Evolutionary conservation across 2,113 vertebrate genomes (phyloP), one percentile per base, ranked within the genome.

Genomic region (Phrynosoma blainvillii): DNA sequence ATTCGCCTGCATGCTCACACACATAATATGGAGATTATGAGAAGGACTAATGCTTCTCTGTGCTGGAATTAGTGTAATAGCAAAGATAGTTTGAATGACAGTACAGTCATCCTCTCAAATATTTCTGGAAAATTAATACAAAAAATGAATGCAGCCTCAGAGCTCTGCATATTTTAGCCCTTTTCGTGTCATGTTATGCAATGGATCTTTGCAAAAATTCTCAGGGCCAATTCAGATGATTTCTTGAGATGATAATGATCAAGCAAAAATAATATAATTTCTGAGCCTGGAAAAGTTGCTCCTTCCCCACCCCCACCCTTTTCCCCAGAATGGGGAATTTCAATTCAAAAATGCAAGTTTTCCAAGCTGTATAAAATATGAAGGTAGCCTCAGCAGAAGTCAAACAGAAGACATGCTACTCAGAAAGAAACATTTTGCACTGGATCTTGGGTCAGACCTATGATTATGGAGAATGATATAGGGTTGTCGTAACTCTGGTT

Each of bases 31-130:
- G 74, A 94, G 93, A 95, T 93, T 95, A 94, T 2, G 2, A 94
- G 66, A 68, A 84, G 94, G 85, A 92, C 85, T 94, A 96, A 96
- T 95, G 92, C 65, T 89, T 95, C 86, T 93, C 92, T 94, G 82
- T 89, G 92, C 83, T 82, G 71, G 94, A 96, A 94, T 93, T 92
- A 95, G 92, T 93, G 90, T 93, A 95, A 96, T 81, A 94, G 90
- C 88, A 96, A 96, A 93, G 79, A 71, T 84, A 82, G 92, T 96
- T 94, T 95, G 95, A 96, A 97, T 93, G 93, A 91, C 92, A 95
- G 76, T 86, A 32, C 84, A 93, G 91, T 90, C 87, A 93, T 89
- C 90, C 94, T 86, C 81, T 94, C 87, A 94, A 94, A 94, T 94
- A 94, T 94, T 94, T 94, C 89, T 62, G 2, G 84, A 92, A 95